A percentile compares a stretch with the other conserved stretches of the same genome.
These are phyloP conservation scores for Eupeodes latifasciatus DNA, from an alignment of 2,888 invertebrate genomes.

Conservation along the genomic window DNA sequence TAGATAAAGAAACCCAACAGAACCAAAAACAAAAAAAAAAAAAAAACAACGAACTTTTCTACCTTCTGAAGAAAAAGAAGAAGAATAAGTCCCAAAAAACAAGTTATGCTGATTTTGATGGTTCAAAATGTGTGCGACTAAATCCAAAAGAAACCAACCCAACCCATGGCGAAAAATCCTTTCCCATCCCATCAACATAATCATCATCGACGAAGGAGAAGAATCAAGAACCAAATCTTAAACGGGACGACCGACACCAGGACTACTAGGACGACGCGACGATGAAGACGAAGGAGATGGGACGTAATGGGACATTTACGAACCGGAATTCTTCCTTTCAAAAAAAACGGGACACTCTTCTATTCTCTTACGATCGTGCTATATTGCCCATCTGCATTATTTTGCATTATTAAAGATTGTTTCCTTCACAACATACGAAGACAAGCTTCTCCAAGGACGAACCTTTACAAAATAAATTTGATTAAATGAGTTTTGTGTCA, in stretches of 20 bases:
- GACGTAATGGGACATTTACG: conserved; percentile 10
- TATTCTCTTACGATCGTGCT: conserved; percentile 28
- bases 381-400: conserved; percentile 71
- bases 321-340: conserved; percentile 62
- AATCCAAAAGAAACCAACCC: conserved; percentile 26
- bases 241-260: not conserved
- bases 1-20: too few species aligned
- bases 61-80: not conserved
- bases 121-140: conserved; percentile 48
- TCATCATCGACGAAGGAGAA: conserved; percentile 2
- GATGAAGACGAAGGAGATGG: not conserved
- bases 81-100: conserved; percentile 39
- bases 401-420: conserved; percentile 72
- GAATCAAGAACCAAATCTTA: not conserved
- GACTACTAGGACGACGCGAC: too few species aligned
- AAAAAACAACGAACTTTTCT: conserved; percentile 7
- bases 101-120: conserved; percentile 68
- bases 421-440: conserved; percentile 51
- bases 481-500: conserved; percentile 56
- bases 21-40: not conserved
- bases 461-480: conserved; percentile 18
- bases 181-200: conserved; percentile 54
- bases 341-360: conserved; percentile 59
- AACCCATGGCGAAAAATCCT: conserved; percentile 52
- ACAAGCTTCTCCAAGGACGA: conserved; percentile 46